Conservation (phyloP, 2,888 invertebrate species). For the Dascillus cervinus region DNA sequence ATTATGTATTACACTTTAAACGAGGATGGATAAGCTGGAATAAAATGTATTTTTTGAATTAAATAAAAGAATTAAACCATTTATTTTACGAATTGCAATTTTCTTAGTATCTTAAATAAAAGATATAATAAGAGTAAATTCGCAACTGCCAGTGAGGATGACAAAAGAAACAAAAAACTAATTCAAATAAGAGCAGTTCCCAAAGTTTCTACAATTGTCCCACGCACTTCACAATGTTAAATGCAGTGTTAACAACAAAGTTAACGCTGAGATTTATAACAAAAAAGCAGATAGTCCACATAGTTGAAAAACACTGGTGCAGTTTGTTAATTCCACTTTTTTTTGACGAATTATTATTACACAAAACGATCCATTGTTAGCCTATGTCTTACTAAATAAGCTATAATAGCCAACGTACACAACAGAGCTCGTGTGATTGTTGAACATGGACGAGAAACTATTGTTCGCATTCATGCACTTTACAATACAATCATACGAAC, state of each 20-base stretch:
- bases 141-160: constrained; percentile 9
- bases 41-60: too few species aligned
- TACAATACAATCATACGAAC: too few species aligned
- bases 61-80: constrained; percentile 36
- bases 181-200: constrained; percentile 9
- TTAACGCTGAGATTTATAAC: constrained; percentile 19
- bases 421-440: constrained; percentile 13
- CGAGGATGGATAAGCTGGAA: too few species aligned
- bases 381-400: constrained; percentile 27
- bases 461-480: too few species aligned
- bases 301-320: constrained; percentile 15
- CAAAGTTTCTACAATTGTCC: constrained; percentile 17
- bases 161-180: constrained; percentile 13
- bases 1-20: too few species aligned
- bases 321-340: constrained; percentile 16
- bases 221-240: constrained; percentile 18
- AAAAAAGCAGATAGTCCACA: constrained; percentile 19
- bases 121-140: constrained; percentile 13
- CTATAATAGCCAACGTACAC: constrained; percentile 25
- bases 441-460: too few species aligned
- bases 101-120: constrained; percentile 14
- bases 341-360: constrained; percentile 16
- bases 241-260: constrained; percentile 17
- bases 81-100: constrained; percentile 31
- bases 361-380: constrained; percentile 20